These are phyloP conservation scores for Chinchilla lanigera DNA, from an alignment of 2,113 vertebrate genomes.

Conservation along the genomic window DNA sequence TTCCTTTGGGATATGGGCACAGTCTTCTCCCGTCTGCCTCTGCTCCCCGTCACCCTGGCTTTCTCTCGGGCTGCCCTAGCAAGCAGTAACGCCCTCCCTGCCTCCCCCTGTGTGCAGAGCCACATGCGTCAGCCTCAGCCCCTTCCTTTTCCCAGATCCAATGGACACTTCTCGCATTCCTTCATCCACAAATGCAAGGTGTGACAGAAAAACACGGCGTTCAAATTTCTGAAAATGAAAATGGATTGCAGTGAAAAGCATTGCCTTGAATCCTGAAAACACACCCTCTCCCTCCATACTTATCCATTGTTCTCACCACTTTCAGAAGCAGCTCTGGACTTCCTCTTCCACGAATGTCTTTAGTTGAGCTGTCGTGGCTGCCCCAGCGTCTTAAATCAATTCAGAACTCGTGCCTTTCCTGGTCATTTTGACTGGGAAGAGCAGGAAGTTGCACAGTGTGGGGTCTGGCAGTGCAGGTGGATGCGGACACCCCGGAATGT, in stretches of 20 bases:
- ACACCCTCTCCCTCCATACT: not conserved
- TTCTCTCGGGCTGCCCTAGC: not conserved
- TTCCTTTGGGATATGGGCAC: rapidly evolving
- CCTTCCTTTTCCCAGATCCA: not conserved
- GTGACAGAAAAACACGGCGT: not conserved
- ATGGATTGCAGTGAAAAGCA: not conserved
- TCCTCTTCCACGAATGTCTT: not conserved
- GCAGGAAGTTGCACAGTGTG: not conserved
- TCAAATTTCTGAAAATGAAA: not conserved
- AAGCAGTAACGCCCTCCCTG: not conserved
- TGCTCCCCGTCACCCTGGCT: not conserved
- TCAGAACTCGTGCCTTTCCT: not conserved
- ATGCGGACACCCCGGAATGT: not conserved
- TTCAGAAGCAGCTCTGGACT: not conserved
- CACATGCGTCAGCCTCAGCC: not conserved
- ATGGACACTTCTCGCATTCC: not conserved
- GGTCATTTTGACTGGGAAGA: not conserved
- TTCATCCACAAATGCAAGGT: not conserved
- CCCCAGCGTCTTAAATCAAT: not conserved
- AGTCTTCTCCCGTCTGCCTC: rapidly evolving
- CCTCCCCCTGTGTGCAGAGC: not conserved
- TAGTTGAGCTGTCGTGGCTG: not conserved
- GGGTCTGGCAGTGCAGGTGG: not conserved
- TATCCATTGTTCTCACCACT: not conserved
- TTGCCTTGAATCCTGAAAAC: not conserved